Evolutionary conservation across 2,888 invertebrate species (phyloP), one percentile per base, ranked within the genome.

Genomic region (Phragmatobia fuliginosa): DNA sequence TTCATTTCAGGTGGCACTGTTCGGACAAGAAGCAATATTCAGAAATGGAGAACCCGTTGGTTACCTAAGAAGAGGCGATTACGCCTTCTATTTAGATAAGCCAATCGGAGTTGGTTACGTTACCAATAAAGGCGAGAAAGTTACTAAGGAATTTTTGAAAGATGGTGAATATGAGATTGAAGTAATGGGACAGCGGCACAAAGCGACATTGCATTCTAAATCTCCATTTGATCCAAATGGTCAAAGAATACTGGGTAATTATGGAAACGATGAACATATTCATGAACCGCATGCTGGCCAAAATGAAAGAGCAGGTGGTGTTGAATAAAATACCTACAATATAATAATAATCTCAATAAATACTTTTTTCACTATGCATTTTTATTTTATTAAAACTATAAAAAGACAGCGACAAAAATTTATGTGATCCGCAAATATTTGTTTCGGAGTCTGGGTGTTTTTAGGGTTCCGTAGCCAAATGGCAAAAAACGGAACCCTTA

Each of bases 21-120:
- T 97, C 95, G 98, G 99, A 0, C 94, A 98, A 81, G 99, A 99
- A 95, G 97, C 97, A 0, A 97, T 99, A 84, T 98, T 97, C 92
- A 96, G 98, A 84, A 96, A 98, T 85, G 97, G 97, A 5, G 93
- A 96, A 80, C 95, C 97, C 0, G 97, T 98, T 8, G 98, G 98
- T 18, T 97, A 97, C 81, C 89, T 99, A 11, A 95, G 98, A 74
- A 95, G 98, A 86, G 98, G 97, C 0, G 98, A 98, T 78, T 98
- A 97, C 86, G 98, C 96, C 0, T 96, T 95, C 82, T 91, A 90
- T 70, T 86, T 96, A 6, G 92, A 95, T 68, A 96, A 96, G 81
- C 91, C 96, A 1, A 91, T 96, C 49, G 96, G 96, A 2, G 96
- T 96, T 71, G 96, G 95, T 0, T 97, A 97, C 80, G 90, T 97